Percentiles rank a stretch among this genome's conserved stretches.
Evolutionary conservation across 2,888 invertebrate genomes (phyloP).

Genomic region (Orthosia gracilis): DNA sequence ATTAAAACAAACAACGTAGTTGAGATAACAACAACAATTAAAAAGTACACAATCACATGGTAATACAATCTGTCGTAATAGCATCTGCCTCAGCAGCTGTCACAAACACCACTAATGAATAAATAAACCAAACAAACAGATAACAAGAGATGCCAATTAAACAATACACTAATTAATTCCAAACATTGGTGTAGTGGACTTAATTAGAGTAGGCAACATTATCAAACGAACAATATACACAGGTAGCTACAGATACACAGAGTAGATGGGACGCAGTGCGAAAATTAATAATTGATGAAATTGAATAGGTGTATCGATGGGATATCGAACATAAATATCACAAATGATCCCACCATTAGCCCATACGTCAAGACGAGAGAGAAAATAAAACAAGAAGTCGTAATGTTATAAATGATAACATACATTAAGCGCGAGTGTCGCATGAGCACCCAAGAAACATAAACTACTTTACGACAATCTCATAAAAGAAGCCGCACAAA

Average conservation of each 20-base stretch:
- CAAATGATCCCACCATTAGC: constrained; percentile 28
- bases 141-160: constrained; percentile 91
- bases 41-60: constrained; percentile 55
- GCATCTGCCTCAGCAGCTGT: constrained; percentile 82
- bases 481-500: constrained; percentile 86
- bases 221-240: constrained; percentile 78
- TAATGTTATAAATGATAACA: constrained; percentile 63
- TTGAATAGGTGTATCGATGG: constrained; percentile 59
- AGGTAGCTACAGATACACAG: constrained; percentile 68
- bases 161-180: constrained; percentile 91
- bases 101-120: constrained; percentile 90
- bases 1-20: constrained; percentile 41
- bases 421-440: constrained; percentile 60
- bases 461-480: constrained; percentile 86
- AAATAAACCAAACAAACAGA: constrained; percentile 91
- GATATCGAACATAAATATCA: constrained; percentile 12
- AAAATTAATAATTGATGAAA: constrained; percentile 76
- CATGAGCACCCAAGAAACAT: constrained; percentile 73
- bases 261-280: constrained; percentile 73
- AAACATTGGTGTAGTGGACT: constrained; percentile 91
- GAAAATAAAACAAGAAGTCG: constrained; percentile 54
- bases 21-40: constrained; percentile 47
- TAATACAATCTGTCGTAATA: constrained; percentile 72
- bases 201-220: constrained; percentile 88
- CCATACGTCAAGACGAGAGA: constrained; percentile 31